A percentile compares a stretch with the other conserved stretches of the same genome.
phyloP scores from a whole-genome alignment of 1,140 invertebrate genomes.

The Drosophila guanche region DNA sequence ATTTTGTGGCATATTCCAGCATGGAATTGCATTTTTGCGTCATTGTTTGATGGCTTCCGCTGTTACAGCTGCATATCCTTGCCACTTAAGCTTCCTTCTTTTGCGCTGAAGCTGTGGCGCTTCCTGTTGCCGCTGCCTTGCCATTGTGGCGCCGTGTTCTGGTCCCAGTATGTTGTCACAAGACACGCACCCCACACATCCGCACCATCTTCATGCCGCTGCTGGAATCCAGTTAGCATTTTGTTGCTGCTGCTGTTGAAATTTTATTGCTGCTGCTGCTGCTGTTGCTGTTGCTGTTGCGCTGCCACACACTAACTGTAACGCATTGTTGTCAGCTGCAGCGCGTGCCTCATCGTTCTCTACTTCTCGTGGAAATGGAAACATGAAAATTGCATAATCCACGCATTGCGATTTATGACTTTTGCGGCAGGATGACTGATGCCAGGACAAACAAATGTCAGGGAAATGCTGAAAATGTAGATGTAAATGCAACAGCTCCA shows the following conservation, averaged over 20 bases:
- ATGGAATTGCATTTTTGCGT: constrained; percentile 54
- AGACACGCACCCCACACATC: neutral
- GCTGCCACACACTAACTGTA: constrained; percentile 51
- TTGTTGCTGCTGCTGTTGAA: constrained; percentile 19
- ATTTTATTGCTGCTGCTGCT: constrained; percentile 40
- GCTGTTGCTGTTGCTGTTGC: constrained; percentile 17
- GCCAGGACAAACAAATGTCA: constrained; percentile 74
- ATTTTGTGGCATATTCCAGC: constrained; percentile 40
- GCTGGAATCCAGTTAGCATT: constrained; percentile 60
- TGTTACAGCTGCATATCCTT: constrained; percentile 54
- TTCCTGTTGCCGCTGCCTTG: constrained; percentile 58
- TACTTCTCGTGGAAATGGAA: constrained; percentile 57
- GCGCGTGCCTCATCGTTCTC: constrained; percentile 46
- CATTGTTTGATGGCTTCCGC: constrained; percentile 78
- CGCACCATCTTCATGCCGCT: constrained; percentile 4
- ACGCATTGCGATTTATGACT: constrained; percentile 82
- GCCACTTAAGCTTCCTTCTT: constrained; percentile 62
- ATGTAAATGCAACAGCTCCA: constrained; percentile 52
- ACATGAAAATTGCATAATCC: constrained; percentile 82
- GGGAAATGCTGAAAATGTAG: constrained; percentile 59
- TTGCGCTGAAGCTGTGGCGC: constrained; percentile 46
- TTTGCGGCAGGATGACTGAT: constrained; percentile 71
- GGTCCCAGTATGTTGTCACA: constrained; percentile 35
- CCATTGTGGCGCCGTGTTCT: constrained; percentile 32
- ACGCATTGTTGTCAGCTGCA: constrained; percentile 73